A percentile compares a stretch with the other conserved stretches of the same genome.
These are phyloP conservation scores for Palloptera scutellata DNA, from an alignment of 2,888 invertebrate genomes.

Conservation along the genomic window DNA sequence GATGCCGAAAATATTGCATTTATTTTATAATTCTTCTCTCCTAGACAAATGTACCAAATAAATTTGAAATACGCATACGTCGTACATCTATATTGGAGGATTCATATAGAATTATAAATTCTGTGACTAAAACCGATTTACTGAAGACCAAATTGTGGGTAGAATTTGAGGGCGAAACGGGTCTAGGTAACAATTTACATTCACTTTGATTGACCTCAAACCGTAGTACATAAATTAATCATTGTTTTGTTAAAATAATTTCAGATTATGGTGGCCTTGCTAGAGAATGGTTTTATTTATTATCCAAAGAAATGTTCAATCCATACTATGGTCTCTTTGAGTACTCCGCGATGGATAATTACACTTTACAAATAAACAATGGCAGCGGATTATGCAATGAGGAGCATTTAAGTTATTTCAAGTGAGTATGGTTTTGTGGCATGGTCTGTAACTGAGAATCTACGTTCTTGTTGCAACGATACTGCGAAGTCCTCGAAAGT, in stretches of 20 bases:
- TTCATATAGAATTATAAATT: conserved; percentile 93
- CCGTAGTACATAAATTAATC: neutral
- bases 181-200: conserved; percentile 68
- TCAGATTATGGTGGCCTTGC: conserved; percentile 96
- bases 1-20: no score
- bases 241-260: neutral
- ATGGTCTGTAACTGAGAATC: no score
- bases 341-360: conserved; percentile 99
- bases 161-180: conserved; percentile 97
- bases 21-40: conserved; percentile 37
- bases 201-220: neutral
- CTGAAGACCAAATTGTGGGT: conserved; percentile 98
- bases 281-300: conserved; percentile 97
- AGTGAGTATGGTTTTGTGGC: conserved; percentile 64
- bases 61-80: conserved; percentile 95
- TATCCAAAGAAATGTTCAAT: conserved; percentile 99
- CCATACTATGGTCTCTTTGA: conserved; percentile 99
- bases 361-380: conserved; percentile 98
- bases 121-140: conserved; percentile 87
- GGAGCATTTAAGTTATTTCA: conserved; percentile 97
- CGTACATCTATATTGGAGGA: conserved; percentile 94
- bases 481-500: neutral
- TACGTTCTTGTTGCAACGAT: conserved; percentile 3
- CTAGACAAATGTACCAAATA: conserved; percentile 94
- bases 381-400: conserved; percentile 97